phyloP scores from a whole-genome alignment of 2,113 vertebrate species.

The Proteles cristata region DNA sequence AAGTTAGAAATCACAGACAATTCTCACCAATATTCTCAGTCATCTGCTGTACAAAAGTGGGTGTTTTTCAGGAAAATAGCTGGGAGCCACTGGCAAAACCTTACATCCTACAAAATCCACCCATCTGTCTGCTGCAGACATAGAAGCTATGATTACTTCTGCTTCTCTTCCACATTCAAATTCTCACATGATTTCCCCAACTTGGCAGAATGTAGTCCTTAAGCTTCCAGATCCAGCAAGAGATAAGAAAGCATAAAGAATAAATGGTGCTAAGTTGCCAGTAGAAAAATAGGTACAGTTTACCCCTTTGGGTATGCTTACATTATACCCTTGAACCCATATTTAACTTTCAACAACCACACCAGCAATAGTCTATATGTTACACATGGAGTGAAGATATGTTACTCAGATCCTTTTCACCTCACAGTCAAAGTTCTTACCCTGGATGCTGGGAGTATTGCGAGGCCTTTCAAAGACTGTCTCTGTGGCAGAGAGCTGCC shows the following conservation, averaged over 20 bases:
- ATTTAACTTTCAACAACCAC: background rate
- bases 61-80: background rate
- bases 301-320: background rate
- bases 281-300: background rate
- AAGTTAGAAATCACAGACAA: background rate
- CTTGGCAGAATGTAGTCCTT: background rate
- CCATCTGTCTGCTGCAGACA: background rate
- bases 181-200: background rate
- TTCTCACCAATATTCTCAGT: background rate
- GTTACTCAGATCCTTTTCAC: background rate
- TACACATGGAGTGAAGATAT: background rate
- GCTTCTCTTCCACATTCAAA: background rate
- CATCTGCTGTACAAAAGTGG: background rate
- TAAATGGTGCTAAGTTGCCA: background rate
- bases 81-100: background rate
- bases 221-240: background rate
- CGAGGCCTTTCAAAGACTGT: rapidly evolving
- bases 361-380: background rate
- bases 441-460: background rate
- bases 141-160: background rate
- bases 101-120: background rate
- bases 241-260: background rate
- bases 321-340: background rate
- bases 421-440: background rate
- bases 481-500: background rate